Evolutionary conservation across 2,113 vertebrate genomes (phyloP), one percentile per base, ranked within the genome.

Genomic region (Miniopterus natalensis): DNA sequence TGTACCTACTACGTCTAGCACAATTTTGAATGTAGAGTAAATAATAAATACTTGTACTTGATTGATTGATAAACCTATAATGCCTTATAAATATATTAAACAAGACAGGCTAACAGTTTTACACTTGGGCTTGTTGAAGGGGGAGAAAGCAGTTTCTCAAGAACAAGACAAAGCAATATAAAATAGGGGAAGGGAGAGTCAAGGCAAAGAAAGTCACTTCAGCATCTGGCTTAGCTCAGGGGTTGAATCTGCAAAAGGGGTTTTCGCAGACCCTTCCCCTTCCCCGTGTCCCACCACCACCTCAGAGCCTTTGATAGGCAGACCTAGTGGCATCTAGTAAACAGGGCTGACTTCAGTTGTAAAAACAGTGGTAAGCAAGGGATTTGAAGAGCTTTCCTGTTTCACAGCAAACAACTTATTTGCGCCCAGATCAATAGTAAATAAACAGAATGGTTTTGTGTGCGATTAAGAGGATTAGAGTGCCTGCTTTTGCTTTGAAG

Each of bases 41-140:
- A 53, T 90, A 94, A 65, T 84, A 88, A 95, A 86, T 79, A 63
- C 23, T 74, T 90, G 57, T 36, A 36, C 36, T 31, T 89, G 55
- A 55, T 94, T 78, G 61, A 70, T 13, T 77, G 61, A 74, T 59
- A 93, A 71, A 68, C 40, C 21, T 84, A 63, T 74, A 80, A 59
- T 75, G 47, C 15, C 59, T 90, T 84, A 80, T 93, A 87, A 92
- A 94, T 73, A 94, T 40, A 59, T 71, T 84, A 75, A 93, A 42
- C 2, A 85, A 95, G 49, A 90, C 36, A 63, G 47, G 8, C 36
- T 78, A n/a, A 84, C 29, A 63, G 61, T 74, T 92, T 85, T 40
- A 74, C 74, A 36, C 51, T 9, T 20, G 8, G 53, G 8, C 8
- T 74, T 88, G 53, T 51, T n/a, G 77, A 83, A 68, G 8, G 11